Evolutionary conservation across 2,113 vertebrate species (phyloP), one percentile per base, ranked within the genome.

Genomic region (Gobiocypris rarus): DNA sequence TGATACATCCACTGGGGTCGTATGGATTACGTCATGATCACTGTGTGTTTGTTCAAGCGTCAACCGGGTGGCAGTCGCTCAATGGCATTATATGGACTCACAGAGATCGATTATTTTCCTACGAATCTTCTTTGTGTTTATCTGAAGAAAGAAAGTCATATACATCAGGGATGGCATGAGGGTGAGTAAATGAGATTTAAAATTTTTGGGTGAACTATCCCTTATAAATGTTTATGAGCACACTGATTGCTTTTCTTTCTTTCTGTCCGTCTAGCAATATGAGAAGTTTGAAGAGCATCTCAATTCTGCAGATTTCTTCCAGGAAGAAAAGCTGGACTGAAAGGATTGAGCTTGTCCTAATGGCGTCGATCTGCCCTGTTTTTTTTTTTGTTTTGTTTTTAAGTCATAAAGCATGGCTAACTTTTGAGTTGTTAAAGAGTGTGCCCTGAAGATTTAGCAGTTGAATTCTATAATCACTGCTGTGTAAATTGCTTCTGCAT

Each of bases 281-380:
- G 28, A 48, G 24, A 61, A 88, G 83, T 94, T 97, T 82, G 76
- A 96, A 92, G 85, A 87, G 7, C 93, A 82, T 82, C 92, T 96
- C 86, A 90, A 94, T 65, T 61, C 71, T 75, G 96, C 96, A 38
- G 96, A 96, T 91, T 92, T 2, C 87, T 97, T 97, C 89, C 95
- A 96, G 89, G 94, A 96, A 80, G 96, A 96, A 90, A 95, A 93
- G 86, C 89, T 93, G 77, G 93, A 94, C 89, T 96, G 86, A 94
- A 63, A 28, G 38, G 52, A 54, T 26, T 50, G 31, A 48, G 43
- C 3, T 26, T 54, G 14, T 22, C 14, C 22, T 41, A 38, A 70
- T 24, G 73, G 28, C 24, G 38, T 15, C 28, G 26, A 11, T 41
- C 9, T 83, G n/a, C 19, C 2, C 22, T 78, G 69, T 65, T 41